Evolutionary conservation across 2,888 invertebrate species (phyloP), one percentile per base, ranked within the genome.

Genomic region (Cataglyphis albicans): DNA sequence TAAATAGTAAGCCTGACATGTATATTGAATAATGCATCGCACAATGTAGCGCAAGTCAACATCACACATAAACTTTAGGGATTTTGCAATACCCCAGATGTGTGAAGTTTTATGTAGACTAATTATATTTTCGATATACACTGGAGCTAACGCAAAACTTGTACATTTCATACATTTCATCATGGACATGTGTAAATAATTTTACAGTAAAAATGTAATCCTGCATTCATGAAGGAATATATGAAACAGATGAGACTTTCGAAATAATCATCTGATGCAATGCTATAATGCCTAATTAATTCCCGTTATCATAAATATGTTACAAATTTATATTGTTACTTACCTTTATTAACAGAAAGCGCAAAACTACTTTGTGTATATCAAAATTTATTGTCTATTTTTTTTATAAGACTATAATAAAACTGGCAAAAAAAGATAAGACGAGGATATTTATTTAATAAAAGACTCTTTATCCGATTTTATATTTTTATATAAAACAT

Each of bases 51-150:
- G 57, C 57, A 78, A 21, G 57, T 68, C 0, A 68, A 57, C 2
- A 70, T 78, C 32, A 44, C 3, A 59, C 32, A 2, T 68, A 57
- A 57, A 55, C 1, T 15, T 15, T 44, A 78, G 38, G 15, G 15
- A 70, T 78, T 59, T 78, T 44, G 32, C 70, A 38, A 78, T 78
- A n/a, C 41, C 41, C 41, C 65, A 15, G 25, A 76, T 21, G 38
- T 10, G 25, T 25, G 38, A 76, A 76, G 68, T 57, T 57, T 76
- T 76, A 68, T 57, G 70, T 59, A 78, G 57, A 21, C 41, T 70
- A 18, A 59, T 32, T 70, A 78, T 78, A 78, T 78, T 78, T 70
- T 70, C 21, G 18, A 78, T 78, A 70, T 44, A 21, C n/a, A 5
- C 21, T n/a, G 29, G 12, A 25, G 41, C 41, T 21, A 41, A 67